Percentiles rank a stretch among this genome's conserved stretches.
These are phyloP conservation scores for Bubo scandiacus DNA, from an alignment of 2,113 vertebrate species.

Conservation along the genomic window DNA sequence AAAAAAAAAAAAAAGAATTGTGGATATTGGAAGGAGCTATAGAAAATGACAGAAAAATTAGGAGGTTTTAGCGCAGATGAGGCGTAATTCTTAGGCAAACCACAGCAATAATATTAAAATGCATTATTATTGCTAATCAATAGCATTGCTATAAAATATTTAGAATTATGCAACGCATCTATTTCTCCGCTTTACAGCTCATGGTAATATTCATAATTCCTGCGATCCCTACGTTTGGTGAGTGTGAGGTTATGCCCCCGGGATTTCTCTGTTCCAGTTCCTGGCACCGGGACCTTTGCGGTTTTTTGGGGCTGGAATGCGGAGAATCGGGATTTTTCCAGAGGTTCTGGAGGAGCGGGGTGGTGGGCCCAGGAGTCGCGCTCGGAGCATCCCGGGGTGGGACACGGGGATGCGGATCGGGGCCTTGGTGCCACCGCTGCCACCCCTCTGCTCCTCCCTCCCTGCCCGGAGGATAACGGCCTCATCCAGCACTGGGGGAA, in stretches of 20 bases:
- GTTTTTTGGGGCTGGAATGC: neutral
- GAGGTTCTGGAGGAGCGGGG: neutral
- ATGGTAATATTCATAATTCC: neutral
- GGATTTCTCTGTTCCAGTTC: neutral
- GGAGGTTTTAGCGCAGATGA: neutral
- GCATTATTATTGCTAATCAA: neutral
- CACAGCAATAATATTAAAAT: neutral
- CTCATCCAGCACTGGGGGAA: neutral
- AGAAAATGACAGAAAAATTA: neutral
- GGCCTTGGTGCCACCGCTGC: neutral
- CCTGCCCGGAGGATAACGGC: accelerated
- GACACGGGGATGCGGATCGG: accelerated
- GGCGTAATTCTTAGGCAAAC: neutral
- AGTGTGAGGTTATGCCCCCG: accelerated
- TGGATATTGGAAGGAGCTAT: neutral
- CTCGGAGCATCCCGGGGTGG: neutral
- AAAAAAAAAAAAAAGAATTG: neutral
- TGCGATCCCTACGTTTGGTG: accelerated
- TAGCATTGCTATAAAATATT: neutral
- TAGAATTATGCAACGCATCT: too few relatives aligned
- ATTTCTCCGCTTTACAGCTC: neutral
- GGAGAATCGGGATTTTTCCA: neutral
- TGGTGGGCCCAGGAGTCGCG: accelerated
- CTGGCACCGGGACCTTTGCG: accelerated
- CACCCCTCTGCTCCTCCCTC: neutral